Percentiles rank a stretch among this genome's conserved stretches.
Evolutionary conservation across 2,113 vertebrate genomes (phyloP).

Genomic region (Cynocephalus volans): DNA sequence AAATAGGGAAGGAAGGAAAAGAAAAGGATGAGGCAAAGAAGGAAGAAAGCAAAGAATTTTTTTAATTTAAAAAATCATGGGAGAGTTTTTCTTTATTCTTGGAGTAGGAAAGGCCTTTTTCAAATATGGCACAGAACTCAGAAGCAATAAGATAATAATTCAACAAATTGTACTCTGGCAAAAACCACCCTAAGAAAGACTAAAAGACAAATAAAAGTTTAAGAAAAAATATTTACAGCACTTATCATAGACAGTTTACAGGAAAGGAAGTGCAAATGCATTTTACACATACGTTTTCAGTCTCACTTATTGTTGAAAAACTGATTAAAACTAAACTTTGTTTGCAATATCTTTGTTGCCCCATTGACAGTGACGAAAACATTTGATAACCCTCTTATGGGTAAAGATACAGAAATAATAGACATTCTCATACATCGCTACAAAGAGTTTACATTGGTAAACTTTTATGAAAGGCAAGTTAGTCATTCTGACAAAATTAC

Average conservation of each 20-base stretch:
- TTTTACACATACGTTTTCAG: neutral
- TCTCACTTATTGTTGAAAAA: neutral
- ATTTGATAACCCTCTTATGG: neutral
- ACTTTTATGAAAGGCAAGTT: neutral
- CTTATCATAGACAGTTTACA: neutral
- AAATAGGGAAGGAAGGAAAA: neutral
- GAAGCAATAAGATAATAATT: neutral
- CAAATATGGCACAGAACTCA: neutral
- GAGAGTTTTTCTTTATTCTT: neutral
- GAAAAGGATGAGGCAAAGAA: neutral
- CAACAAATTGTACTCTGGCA: neutral
- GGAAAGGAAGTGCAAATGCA: neutral
- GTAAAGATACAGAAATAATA: neutral
- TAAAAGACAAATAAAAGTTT: neutral
- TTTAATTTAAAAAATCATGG: neutral
- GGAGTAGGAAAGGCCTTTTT: neutral
- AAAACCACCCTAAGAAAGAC: neutral
- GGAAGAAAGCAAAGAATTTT: neutral
- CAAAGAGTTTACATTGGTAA: neutral
- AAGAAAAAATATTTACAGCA: neutral
- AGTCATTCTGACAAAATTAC: neutral
- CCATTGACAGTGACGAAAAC: neutral
- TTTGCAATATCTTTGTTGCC: neutral
- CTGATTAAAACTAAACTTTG: neutral
- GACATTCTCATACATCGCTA: neutral